Evolutionary conservation across 1,140 invertebrate genomes (phyloP).

Genomic region (Thaumatotibia leucotreta): DNA sequence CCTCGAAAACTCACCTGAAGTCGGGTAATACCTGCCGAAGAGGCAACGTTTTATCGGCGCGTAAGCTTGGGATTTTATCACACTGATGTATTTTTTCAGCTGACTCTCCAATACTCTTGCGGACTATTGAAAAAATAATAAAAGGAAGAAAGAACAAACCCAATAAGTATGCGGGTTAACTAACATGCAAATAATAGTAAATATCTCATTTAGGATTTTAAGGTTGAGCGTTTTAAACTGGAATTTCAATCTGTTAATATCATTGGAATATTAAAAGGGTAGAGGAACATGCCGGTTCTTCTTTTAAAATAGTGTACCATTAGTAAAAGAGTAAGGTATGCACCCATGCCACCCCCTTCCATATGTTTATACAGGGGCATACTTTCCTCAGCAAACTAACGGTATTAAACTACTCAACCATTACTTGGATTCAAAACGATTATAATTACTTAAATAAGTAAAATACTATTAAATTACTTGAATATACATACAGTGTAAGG

Average conservation of each 20-base stretch:
- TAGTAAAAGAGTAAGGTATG: not conserved
- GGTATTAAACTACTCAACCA: not conserved
- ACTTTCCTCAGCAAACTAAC: not conserved
- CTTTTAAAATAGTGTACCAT: constrained; percentile 16
- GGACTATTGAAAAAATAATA: constrained; percentile 74
- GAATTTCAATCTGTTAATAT: constrained; percentile 32
- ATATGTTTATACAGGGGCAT: not conserved
- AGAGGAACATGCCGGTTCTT: not conserved
- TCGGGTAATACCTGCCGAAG: constrained; percentile 87
- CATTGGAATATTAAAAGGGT: constrained; percentile 1
- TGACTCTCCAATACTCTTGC: constrained; percentile 80
- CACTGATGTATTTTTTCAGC: constrained; percentile 82
- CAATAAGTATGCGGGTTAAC: constrained; percentile 35
- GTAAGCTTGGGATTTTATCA: constrained; percentile 83
- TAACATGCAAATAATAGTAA: constrained; percentile 31
- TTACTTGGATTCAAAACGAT: not conserved
- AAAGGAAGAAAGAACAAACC: constrained; percentile 58
- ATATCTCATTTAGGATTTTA: constrained; percentile 19
- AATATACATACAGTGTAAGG: not conserved
- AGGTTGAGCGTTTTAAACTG: constrained; percentile 59
- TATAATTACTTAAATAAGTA: not conserved
- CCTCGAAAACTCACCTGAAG: constrained; percentile 83
- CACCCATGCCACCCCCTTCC: not conserved
- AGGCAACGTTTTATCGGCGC: constrained; percentile 85
- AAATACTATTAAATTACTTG: not conserved